phyloP scores from a whole-genome alignment of 2,888 invertebrate species.

The Scotopteryx bipunctaria region DNA sequence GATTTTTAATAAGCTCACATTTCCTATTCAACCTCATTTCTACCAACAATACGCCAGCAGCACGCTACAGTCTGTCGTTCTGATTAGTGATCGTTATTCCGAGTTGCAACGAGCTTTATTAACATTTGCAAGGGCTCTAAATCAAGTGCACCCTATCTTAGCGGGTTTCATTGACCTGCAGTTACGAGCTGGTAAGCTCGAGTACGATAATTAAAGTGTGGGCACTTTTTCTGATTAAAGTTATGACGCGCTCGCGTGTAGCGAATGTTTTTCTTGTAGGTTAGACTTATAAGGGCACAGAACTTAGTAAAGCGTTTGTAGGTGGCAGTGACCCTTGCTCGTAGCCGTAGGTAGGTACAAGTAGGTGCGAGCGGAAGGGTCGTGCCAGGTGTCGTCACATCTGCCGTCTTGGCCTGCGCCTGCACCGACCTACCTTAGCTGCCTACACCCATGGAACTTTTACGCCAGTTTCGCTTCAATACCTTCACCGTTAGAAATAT shows the following conservation, averaged over 20 bases:
- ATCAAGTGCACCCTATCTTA: constrained; percentile 50
- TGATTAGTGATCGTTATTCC: constrained; percentile 27
- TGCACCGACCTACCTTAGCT: constrained; percentile 41
- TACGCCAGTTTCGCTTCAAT: constrained; percentile 65
- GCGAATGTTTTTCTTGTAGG: constrained; percentile 61
- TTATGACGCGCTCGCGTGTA: constrained; percentile 72
- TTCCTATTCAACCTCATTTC: constrained; percentile 41
- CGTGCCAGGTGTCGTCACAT: constrained; percentile 80
- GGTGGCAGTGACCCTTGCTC: constrained; percentile 54
- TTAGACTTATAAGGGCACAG: constrained; percentile 59
- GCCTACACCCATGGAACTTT: constrained; percentile 61
- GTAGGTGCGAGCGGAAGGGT: constrained; percentile 70
- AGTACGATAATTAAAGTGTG: constrained; percentile 51
- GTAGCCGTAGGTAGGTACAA: constrained; percentile 18
- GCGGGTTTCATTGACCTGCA: constrained; percentile 55
- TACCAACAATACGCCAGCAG: constrained; percentile 18
- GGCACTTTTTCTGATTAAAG: constrained; percentile 64
- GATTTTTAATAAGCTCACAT: constrained; percentile 63
- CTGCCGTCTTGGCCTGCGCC: constrained; percentile 72
- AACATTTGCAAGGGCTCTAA: constrained; percentile 47
- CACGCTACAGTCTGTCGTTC: constrained; percentile 27
- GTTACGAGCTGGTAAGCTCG: constrained; percentile 50
- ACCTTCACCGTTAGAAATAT: constrained; percentile 58
- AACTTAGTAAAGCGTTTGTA: constrained; percentile 62
- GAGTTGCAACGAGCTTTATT: constrained; percentile 32